These are phyloP conservation scores for Hemistola chrysoprasaria DNA, from an alignment of 2,888 invertebrate genomes.

Conservation along the genomic window DNA sequence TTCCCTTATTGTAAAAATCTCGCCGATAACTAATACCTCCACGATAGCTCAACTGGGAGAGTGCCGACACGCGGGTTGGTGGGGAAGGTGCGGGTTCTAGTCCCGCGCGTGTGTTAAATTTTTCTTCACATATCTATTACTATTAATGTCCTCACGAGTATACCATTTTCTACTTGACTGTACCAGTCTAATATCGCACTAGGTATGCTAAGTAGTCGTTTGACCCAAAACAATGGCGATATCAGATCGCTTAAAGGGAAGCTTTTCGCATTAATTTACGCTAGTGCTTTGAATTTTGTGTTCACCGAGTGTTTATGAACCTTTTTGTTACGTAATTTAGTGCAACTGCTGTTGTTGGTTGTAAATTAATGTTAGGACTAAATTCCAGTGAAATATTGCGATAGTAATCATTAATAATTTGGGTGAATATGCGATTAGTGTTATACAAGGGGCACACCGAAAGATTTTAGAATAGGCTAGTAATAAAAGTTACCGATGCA, in stretches of 20 bases:
- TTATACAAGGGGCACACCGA: too few relatives aligned
- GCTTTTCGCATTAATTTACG: slow-evolving; percentile 52
- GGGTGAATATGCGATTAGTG: neutral
- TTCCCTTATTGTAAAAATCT: too few relatives aligned
- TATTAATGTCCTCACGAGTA: too few relatives aligned
- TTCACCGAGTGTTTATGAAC: slow-evolving; percentile 33
- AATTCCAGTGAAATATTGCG: slow-evolving; percentile 9
- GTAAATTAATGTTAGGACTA: slow-evolving; percentile 11
- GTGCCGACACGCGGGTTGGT: too few relatives aligned
- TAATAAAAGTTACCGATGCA: too few relatives aligned
- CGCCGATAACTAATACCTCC: too few relatives aligned
- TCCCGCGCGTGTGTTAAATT: too few relatives aligned
- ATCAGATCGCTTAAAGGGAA: slow-evolving; percentile 47
- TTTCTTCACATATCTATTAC: too few relatives aligned
- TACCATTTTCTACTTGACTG: slow-evolving; percentile 6
- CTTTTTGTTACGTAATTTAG: slow-evolving; percentile 26
- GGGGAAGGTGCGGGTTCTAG: too few relatives aligned
- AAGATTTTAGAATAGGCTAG: too few relatives aligned
- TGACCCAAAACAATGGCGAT: slow-evolving; percentile 48
- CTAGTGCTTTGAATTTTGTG: slow-evolving; percentile 39
- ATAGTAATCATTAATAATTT: slow-evolving; percentile 13
- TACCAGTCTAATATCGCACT: slow-evolving; percentile 24
- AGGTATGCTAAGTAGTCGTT: slow-evolving; percentile 45
- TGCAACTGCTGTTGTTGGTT: slow-evolving; percentile 8
- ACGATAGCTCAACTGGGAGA: too few relatives aligned